phyloP scores from a whole-genome alignment of 1,140 invertebrate genomes.

The Xylocopa sonorina region DNA sequence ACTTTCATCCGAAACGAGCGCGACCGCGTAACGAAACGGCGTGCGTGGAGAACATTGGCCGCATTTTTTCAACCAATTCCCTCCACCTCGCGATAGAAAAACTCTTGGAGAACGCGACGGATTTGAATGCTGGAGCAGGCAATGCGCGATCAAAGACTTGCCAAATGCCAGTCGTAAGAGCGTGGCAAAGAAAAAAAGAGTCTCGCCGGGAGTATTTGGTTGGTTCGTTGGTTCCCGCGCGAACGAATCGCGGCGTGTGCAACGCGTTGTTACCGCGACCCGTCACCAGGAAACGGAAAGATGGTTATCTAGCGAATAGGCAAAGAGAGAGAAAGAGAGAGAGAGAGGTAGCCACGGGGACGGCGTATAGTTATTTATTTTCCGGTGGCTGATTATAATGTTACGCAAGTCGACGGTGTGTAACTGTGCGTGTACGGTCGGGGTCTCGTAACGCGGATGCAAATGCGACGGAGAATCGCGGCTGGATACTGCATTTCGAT shows the following conservation, averaged over 20 bases:
- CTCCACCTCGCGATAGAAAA: too few species aligned
- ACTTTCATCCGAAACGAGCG: not conserved
- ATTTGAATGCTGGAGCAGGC: too few species aligned
- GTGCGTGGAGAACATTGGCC: too few species aligned
- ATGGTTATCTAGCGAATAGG: constrained; percentile 70
- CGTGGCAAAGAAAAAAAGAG: too few species aligned
- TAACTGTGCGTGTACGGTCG: too few species aligned
- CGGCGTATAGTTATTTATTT: constrained; percentile 74
- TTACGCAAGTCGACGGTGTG: constrained; percentile 70
- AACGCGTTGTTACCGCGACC: constrained; percentile 66
- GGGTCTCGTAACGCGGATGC: constrained; percentile 70
- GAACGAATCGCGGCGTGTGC: not conserved
- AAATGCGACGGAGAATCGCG: constrained; percentile 67
- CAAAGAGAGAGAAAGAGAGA: constrained; percentile 44
- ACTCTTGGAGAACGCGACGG: not conserved
- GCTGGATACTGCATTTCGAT: constrained; percentile 68
- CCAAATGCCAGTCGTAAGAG: too few species aligned
- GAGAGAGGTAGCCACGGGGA: constrained; percentile 49
- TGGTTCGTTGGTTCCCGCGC: not conserved
- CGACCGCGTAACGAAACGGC: too few species aligned
- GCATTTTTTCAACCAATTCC: too few species aligned
- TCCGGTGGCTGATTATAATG: constrained; percentile 74
- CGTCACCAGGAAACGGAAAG: constrained; percentile 75
- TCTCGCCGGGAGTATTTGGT: too few species aligned
- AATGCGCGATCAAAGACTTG: too few species aligned